Base-by-base conservation (phyloP, 1,140 invertebrate species). In the Papilio aristodemus region DNA sequence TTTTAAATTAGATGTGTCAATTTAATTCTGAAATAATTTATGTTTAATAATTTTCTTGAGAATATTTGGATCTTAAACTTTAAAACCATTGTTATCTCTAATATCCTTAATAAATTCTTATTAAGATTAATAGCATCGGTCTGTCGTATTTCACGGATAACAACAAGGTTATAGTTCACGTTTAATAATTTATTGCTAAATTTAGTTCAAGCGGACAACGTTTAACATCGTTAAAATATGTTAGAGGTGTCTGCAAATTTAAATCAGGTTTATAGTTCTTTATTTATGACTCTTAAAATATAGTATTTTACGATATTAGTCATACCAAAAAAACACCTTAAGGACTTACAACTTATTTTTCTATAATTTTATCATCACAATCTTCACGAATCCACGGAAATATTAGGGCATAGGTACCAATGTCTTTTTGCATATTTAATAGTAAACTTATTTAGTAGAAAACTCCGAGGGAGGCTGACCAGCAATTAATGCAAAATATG, bases 171-270 rank as follows among this genome's bases (percentile, higher is more conserved):
- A 14, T 43, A 43, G 41, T 46, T 50, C 43, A 50, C 43, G 17
- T 22, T 19, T 22, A n/a, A 9, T 50, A 50, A 50, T 50, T 50
- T 50, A 19, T 50, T 50, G 43, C 43, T 22, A 50, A 50, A 22
- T 50, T 50, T 50, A 19, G 19, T 50, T 22, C 43, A 19, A 50
- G 8, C 17, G 43, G 17, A 50, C 43, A 50, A 10, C 14, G 43
- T 50, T 41, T 50, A 50, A 50, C 43, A 50, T 50, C 3, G 43
- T 50, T 32, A 17, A 50, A 50, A 22, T 50, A 50, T 22, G 43
- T 50, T 22, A 7, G 43, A 10, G 17, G 41, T 46, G 14, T 46
- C 41, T 46, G 41, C 14, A 8, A 46, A 46, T 17, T 46, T 46
- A 46, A 46, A 14, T 46, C 6, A 17, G 41, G 5, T 9, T 46